A percentile compares a stretch with the other conserved stretches of the same genome.
Conservation (phyloP, 37 sponge, comb jelly and placozoan species). For the Theonella swinhoei region DNA sequence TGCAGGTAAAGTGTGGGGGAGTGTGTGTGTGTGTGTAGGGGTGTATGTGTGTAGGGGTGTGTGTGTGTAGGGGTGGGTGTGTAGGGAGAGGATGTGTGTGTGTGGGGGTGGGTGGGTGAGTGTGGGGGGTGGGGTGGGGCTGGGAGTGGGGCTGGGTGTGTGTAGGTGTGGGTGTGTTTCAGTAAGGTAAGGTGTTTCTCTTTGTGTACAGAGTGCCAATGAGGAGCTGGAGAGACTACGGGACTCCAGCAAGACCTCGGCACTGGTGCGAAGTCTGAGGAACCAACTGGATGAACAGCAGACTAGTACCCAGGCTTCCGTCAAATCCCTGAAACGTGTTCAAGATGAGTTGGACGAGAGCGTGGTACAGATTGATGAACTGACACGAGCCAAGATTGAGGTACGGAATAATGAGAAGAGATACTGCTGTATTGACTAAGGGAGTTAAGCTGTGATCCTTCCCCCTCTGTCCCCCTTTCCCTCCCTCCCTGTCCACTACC, state of each 20-base stretch:
- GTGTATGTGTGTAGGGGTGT: no score
- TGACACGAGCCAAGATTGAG: slow-evolving; percentile 60
- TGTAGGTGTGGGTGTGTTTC: no score
- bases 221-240: slow-evolving; percentile 65
- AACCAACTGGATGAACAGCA: slow-evolving; percentile 68
- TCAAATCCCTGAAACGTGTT: slow-evolving; percentile 68
- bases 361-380: slow-evolving; percentile 62
- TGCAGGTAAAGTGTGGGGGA: no score
- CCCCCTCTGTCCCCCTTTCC: not conserved
- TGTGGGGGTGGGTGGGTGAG: no score
- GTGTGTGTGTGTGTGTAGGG: no score
- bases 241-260: slow-evolving; percentile 43
- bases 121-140: no score
- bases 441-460: not conserved
- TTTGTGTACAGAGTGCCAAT: slow-evolving; percentile 22
- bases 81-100: no score
- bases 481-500: not conserved
- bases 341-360: slow-evolving; percentile 69
- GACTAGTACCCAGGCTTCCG: slow-evolving; percentile 38
- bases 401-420: not conserved
- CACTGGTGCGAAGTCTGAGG: slow-evolving; percentile 40
- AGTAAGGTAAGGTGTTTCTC: no score
- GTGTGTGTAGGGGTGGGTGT: no score
- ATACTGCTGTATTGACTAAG: not conserved
- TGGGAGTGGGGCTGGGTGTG: no score